These are phyloP conservation scores for Amblyjoppa fuscipennis DNA, from an alignment of 2,888 invertebrate species.

Conservation along the genomic window DNA sequence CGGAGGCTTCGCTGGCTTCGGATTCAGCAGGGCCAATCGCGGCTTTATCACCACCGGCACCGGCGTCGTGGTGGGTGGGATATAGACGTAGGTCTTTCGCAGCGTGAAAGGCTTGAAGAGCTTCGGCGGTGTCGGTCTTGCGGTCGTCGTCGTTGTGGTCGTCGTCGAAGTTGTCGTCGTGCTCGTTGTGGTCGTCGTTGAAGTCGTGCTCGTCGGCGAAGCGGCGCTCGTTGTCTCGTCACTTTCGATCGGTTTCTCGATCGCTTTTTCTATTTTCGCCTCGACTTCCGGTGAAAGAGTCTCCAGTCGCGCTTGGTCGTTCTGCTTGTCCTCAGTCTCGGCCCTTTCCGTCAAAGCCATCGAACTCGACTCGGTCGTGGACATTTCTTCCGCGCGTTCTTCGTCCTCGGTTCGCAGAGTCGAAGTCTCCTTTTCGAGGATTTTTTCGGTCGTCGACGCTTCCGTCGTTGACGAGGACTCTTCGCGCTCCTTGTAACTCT, in stretches of 20 bases:
- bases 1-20: slow-evolving; percentile 81
- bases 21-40: slow-evolving; percentile 76
- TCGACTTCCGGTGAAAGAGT: not conserved
- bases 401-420: slow-evolving; percentile 42
- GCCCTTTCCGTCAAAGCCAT: slow-evolving; percentile 14
- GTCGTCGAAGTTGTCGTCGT: slow-evolving; percentile 73
- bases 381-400: slow-evolving; percentile 42
- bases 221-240: slow-evolving; percentile 40
- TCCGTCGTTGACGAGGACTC: slow-evolving; percentile 63
- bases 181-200: slow-evolving; percentile 64
- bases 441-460: slow-evolving; percentile 36
- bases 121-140: slow-evolving; percentile 75
- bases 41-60: slow-evolving; percentile 81
- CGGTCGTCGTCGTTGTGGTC: slow-evolving; percentile 70
- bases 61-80: slow-evolving; percentile 81
- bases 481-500: slow-evolving; percentile 84
- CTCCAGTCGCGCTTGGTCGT: slow-evolving; percentile 26
- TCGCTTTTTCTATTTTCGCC: slow-evolving; percentile 53
- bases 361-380: slow-evolving; percentile 31
- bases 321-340: slow-evolving; percentile 58
- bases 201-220: slow-evolving; percentile 28
- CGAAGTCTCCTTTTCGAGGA: slow-evolving; percentile 33
- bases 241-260: slow-evolving; percentile 43
- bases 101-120: slow-evolving; percentile 79
- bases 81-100: slow-evolving; percentile 80